Evolutionary conservation across 2,888 invertebrate genomes (phyloP).

Genomic region (Strigamia transsilvanica): DNA sequence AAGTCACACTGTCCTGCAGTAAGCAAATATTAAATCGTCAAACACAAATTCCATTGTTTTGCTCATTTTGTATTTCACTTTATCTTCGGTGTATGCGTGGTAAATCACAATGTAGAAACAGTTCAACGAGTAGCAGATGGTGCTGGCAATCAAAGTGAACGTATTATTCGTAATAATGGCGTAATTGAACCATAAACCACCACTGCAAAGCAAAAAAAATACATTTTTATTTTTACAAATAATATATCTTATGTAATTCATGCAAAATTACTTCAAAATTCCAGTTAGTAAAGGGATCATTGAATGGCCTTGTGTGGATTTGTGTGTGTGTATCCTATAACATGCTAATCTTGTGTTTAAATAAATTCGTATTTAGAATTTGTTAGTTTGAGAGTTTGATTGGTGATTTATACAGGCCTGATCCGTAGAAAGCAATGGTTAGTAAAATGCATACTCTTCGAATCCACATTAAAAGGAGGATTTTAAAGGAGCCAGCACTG

Average conservation of each 20-base stretch:
- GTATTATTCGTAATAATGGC: constrained; percentile 4
- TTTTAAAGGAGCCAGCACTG: neutral
- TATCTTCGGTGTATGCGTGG: neutral
- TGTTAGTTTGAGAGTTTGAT: neutral
- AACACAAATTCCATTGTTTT: neutral
- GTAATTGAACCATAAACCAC: constrained; percentile 23
- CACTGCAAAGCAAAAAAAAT: neutral
- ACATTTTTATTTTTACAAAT: neutral
- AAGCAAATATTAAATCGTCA: neutral
- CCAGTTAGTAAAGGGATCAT: constrained; percentile 11
- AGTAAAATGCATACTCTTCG: neutral
- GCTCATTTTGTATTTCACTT: neutral
- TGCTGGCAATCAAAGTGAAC: constrained; percentile 7
- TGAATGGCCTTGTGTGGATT: neutral
- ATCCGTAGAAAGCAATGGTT: neutral
- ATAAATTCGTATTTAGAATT: neutral
- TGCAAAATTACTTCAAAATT: neutral
- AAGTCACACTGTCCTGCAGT: neutral
- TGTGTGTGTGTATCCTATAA: neutral
- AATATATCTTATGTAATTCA: neutral
- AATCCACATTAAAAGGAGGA: neutral
- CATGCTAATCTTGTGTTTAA: neutral
- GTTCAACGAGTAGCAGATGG: constrained; percentile 12
- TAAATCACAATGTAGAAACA: neutral
- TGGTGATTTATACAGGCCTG: neutral